Evolutionary conservation across 2,888 invertebrate species (phyloP).

Genomic region (Halictus quadricinctus): DNA sequence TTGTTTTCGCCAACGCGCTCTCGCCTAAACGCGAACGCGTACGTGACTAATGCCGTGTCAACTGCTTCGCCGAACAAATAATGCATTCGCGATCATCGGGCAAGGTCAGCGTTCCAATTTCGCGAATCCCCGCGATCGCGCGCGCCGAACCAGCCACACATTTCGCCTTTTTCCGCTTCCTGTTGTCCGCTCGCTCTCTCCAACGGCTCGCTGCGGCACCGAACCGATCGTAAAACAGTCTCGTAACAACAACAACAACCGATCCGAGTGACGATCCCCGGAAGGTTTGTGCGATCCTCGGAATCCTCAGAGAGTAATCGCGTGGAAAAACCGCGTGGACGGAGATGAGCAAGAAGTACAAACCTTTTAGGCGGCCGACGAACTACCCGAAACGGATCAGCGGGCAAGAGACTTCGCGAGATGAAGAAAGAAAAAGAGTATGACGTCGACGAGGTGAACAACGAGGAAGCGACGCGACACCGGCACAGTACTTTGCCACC

Average conservation of each 20-base stretch:
- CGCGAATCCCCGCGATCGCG: neutral
- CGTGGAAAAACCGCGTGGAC: neutral
- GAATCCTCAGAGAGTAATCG: neutral
- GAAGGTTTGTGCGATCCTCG: neutral
- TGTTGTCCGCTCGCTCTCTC: neutral
- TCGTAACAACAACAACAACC: neutral
- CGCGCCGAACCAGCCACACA: neutral
- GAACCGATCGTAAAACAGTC: no score
- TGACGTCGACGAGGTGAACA: constrained; percentile 54
- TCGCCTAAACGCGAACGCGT: constrained; percentile 25
- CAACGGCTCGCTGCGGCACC: no score
- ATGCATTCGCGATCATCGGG: constrained; percentile 31
- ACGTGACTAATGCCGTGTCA: constrained; percentile 47
- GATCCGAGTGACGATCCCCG: neutral
- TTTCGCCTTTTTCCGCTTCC: neutral
- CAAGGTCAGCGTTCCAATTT: neutral
- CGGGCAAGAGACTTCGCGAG: neutral
- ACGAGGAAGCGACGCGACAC: constrained; percentile 61
- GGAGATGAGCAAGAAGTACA: neutral
- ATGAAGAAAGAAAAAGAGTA: constrained; percentile 17
- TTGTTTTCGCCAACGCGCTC: constrained; percentile 61
- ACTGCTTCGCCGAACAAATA: constrained; percentile 28
- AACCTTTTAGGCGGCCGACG: neutral
- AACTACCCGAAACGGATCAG: neutral
- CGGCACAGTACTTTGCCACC: constrained; percentile 25